Evolutionary conservation across 2,888 invertebrate genomes (phyloP), one percentile per base, ranked within the genome.

Genomic region (Leptogaster cylindrica): DNA sequence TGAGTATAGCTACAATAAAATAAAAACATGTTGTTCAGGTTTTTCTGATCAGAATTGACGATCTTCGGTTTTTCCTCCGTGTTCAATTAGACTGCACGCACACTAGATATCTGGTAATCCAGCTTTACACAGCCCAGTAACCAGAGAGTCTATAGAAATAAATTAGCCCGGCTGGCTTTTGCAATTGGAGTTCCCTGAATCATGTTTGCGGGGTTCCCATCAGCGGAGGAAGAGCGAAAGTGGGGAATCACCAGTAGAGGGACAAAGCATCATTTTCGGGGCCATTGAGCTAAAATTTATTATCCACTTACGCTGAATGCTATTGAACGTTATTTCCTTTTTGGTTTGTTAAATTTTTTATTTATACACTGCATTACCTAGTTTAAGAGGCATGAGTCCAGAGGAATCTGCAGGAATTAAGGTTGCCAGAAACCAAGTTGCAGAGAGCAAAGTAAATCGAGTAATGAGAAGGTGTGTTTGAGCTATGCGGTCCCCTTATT

Each of bases 241-340:
- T 20, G 28, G 31, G 52, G 55, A 36, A 6, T n/a, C 6, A 44
- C 6, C 25, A 44, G 28, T 44, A 41, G 44, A 28, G 66, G 58
- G 68, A 67, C 67, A 68, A 67, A 65, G 55, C 58, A 67, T 66
- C 52, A 68, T 69, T 70, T 69, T 70, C 69, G 66, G 69, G 65
- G 67, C 66, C 70, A 70, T 69, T 66, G 68, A 70, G 63, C 67
- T 68, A 66, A 69, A 69, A 69, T 69, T 65, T 69, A 69, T 69
- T 55, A 61, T 65, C 51, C 69, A 67, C 65, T 69, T 65, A 61
- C 61, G 65, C 50, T 65, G 39, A 64, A 64, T 50, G 64, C 44
- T 61, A 61, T 61, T 61, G 61, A 61, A 44, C 61, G 61, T 61
- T 61, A 61, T 61, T 44, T 44, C 44, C 61, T 61, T 61, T 61